phyloP scores from a whole-genome alignment of 2,113 vertebrate species.

The Apaloderma vittatum region DNA sequence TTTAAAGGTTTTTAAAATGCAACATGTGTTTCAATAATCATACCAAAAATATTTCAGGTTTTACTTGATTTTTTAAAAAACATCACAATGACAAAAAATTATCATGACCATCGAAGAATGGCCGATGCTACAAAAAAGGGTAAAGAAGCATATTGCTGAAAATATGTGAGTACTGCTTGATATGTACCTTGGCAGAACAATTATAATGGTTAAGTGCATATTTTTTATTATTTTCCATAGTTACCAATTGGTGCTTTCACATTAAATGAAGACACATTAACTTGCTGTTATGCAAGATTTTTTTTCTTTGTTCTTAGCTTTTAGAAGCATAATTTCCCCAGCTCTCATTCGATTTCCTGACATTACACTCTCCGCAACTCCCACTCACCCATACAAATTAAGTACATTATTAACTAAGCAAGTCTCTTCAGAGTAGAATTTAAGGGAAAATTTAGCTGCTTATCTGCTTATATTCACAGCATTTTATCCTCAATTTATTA shows the following conservation, averaged over 20 bases:
- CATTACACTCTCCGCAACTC: constrained; percentile 75
- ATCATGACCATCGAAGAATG: neutral
- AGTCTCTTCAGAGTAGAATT: constrained; percentile 60
- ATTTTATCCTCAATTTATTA: constrained; percentile 27
- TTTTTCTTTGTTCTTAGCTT: constrained; percentile 67
- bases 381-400: constrained; percentile 75
- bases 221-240: constrained; percentile 55
- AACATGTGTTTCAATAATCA: neutral
- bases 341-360: constrained; percentile 66
- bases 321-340: constrained; percentile 66
- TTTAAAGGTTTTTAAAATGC: neutral
- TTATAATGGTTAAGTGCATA: neutral
- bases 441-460: constrained; percentile 54
- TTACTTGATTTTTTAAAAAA: neutral
- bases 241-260: constrained; percentile 37
- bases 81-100: neutral
- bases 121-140: neutral
- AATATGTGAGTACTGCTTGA: neutral
- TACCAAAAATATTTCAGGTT: neutral
- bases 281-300: constrained; percentile 43
- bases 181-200: neutral
- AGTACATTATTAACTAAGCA: constrained; percentile 75
- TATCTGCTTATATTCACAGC: constrained; percentile 35
- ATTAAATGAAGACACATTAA: constrained; percentile 56
- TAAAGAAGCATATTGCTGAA: neutral